Base-by-base conservation (phyloP, 2,888 invertebrate species). In the Chrysolina haemoptera region DNA sequence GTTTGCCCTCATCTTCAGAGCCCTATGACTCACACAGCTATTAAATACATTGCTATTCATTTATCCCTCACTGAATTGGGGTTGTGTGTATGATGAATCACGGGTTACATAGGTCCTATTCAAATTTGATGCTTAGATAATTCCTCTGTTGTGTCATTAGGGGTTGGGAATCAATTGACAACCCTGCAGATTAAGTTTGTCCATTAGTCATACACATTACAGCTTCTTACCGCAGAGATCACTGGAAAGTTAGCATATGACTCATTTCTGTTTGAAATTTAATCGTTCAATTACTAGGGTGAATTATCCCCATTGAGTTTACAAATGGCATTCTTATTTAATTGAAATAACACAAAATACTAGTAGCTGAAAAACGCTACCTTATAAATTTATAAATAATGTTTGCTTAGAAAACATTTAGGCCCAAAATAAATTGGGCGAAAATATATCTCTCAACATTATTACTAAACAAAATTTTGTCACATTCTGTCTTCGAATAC, bases 111-210 rank as follows among this genome's bases (percentile, higher is more conserved):
- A 63, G 73, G 73, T 68, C 72, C 75, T 68, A 75, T 77, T 77
- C 77, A 77, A 73, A 77, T 77, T 73, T 63, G 69, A 73, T 75
- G 77, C 70, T 77, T 75, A 68, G 73, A 77, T 77, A 75, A 75
- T 75, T 69, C 70, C 50, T 65, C 62, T 66, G 69, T 73, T 73
- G 68, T 68, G 18, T 59, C 70, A 66, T 59, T 70, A 73, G 16
- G 73, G 50, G 59, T 65, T 46, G 67, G 73, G 35, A 65, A 67
- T 72, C 72, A 73, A 69, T 73, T 73, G 69, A 73, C 69, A 69
- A 62, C 64, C 73, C 69, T 41, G 55, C 55, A 73, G 73, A 73
- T 73, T 68, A 69, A 6, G n/a, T 63, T 63, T 43, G 63, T 63
- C 63, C 63, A 27, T 63, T 63, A 62, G 68, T 71, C 64, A 43